Percentiles rank a stretch among this genome's conserved stretches.
phyloP scores from a whole-genome alignment of 2,888 invertebrate species.

The Parasteatoda lunata region DNA sequence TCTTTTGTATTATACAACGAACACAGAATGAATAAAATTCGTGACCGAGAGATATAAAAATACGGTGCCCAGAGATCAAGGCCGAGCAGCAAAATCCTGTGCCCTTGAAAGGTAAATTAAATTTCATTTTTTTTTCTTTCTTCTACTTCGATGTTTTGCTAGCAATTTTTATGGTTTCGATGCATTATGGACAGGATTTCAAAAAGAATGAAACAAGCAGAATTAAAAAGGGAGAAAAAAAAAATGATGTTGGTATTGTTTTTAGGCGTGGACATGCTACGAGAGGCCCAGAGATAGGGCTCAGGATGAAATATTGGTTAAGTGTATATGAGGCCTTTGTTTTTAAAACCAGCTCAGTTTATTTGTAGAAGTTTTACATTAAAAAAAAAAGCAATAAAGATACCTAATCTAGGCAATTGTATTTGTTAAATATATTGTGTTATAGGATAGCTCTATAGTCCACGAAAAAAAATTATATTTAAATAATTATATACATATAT shows the following conservation, averaged over 20 bases:
- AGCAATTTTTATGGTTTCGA: slow-evolving; percentile 26
- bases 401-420: too few species aligned
- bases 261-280: slow-evolving; percentile 47
- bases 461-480: too few species aligned
- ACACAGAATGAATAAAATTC: slow-evolving; percentile 60
- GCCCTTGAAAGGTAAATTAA: slow-evolving; percentile 62
- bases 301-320: neutral
- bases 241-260: slow-evolving; percentile 38
- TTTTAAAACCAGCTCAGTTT: too few species aligned
- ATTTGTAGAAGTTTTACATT: too few species aligned
- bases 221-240: neutral
- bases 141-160: slow-evolving; percentile 18
- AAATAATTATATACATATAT: too few species aligned
- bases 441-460: too few species aligned
- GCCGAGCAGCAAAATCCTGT: slow-evolving; percentile 30
- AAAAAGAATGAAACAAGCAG: neutral
- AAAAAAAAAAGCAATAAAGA: too few species aligned
- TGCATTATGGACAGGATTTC: slow-evolving; percentile 51
- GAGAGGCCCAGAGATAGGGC: slow-evolving; percentile 7
- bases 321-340: neutral
- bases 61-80: slow-evolving; percentile 57
- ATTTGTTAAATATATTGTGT: too few species aligned
- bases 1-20: slow-evolving; percentile 45
- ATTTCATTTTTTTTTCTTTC: slow-evolving; percentile 15
- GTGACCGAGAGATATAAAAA: slow-evolving; percentile 55